Evolutionary conservation across 2,797 vertebrate genomes (phyloP).

Genomic region (Sebastes diaconus): DNA sequence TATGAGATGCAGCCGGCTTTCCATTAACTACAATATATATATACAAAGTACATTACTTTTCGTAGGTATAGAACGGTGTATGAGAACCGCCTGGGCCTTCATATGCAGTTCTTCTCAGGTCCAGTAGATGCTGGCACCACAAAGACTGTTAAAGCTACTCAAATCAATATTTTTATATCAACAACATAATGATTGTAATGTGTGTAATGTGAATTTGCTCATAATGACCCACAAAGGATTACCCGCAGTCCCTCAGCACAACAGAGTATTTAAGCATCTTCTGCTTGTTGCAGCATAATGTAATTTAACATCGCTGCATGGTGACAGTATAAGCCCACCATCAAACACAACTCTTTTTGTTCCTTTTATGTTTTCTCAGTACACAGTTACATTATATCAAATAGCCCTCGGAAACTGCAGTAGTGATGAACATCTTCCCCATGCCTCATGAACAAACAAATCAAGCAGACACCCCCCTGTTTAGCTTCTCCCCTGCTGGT

Average conservation of each 20-base stretch:
- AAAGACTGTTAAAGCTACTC: not conserved
- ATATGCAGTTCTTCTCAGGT: no score
- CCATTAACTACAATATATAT: no score
- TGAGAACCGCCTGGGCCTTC: no score
- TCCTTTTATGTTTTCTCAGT: not conserved
- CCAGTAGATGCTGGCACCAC: no score
- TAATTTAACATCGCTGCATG: not conserved
- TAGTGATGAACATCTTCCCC: not conserved
- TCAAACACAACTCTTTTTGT: not conserved
- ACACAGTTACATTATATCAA: not conserved
- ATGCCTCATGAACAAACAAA: conserved; percentile 23
- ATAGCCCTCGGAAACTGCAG: not conserved
- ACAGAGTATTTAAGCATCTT: not conserved
- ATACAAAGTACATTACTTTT: no score
- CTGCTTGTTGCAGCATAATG: not conserved
- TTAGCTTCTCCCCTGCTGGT: not conserved
- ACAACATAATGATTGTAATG: not conserved
- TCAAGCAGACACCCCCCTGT: not conserved
- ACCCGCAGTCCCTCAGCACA: not conserved
- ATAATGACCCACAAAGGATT: not conserved
- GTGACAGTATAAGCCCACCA: not conserved
- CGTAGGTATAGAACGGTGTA: no score
- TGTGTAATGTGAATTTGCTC: not conserved
- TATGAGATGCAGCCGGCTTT: no score
- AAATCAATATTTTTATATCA: not conserved